phyloP scores from a whole-genome alignment of 2,797 vertebrate species.

The Spinus olivaceus region DNA sequence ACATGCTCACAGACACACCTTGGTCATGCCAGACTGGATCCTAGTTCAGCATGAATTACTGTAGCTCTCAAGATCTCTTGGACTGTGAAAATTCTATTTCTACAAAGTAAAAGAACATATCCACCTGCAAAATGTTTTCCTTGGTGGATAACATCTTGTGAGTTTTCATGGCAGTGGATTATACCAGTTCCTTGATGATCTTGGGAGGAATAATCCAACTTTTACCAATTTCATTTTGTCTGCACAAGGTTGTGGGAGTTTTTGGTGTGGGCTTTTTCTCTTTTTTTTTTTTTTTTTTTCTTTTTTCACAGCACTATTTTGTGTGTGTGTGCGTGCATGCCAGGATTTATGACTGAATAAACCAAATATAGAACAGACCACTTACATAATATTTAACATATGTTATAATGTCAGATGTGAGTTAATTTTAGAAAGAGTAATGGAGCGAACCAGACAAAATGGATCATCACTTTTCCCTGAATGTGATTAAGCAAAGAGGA shows the following conservation, averaged over 20 bases:
- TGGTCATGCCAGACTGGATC: neutral
- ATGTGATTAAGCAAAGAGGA: conserved; percentile 68
- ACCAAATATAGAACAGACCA: conserved; percentile 58
- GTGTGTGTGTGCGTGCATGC: neutral
- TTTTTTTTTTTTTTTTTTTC: neutral
- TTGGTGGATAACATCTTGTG: neutral
- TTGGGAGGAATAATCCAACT: neutral
- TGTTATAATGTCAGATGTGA: conserved; percentile 65
- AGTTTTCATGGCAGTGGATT: neutral
- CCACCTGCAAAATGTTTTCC: conserved; percentile 5
- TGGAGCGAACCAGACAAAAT: conserved; percentile 57
- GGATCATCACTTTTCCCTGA: conserved; percentile 54
- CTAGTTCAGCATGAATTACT: neutral
- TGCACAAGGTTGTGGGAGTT: neutral
- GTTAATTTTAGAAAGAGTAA: conserved; percentile 68
- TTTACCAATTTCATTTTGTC: neutral
- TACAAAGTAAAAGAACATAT: neutral
- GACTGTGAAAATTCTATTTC: neutral
- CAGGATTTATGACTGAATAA: conserved; percentile 63
- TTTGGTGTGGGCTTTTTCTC: neutral
- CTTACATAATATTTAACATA: conserved; percentile 68
- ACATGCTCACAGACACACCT: neutral
- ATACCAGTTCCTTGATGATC: neutral
- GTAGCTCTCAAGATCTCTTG: neutral
- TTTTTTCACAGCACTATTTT: neutral